phyloP scores from a whole-genome alignment of 1,140 invertebrate species.

The Diuraphis noxia region DNA sequence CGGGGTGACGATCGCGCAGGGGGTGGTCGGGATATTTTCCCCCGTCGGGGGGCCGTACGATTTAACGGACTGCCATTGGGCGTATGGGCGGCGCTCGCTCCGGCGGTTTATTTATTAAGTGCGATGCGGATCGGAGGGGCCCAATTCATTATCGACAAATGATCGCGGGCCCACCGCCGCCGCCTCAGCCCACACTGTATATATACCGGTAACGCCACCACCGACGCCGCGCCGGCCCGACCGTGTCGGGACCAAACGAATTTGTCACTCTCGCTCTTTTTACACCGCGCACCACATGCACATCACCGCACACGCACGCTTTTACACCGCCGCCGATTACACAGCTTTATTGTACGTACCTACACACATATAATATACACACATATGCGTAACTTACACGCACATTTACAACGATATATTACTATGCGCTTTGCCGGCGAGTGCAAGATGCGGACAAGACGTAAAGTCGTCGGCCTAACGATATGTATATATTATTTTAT shows the following conservation, averaged over 20 bases:
- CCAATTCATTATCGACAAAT: slow-evolving; percentile 54
- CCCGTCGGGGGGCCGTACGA: neutral
- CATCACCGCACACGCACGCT: neutral
- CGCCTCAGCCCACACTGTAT: neutral
- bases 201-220: neutral
- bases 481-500: neutral
- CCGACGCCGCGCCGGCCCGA: neutral
- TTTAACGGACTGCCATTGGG: slow-evolving; percentile 39
- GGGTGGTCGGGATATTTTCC: neutral
- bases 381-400: neutral
- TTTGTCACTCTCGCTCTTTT: slow-evolving; percentile 36
- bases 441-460: neutral
- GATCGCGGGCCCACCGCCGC: slow-evolving; percentile 37
- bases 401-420: neutral
- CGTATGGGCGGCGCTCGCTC: slow-evolving; percentile 38
- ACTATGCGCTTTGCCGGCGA: neutral
- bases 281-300: neutral
- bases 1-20: slow-evolving; percentile 36
- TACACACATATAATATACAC: neutral
- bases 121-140: slow-evolving; percentile 40
- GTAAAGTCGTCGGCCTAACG: neutral
- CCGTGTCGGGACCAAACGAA: slow-evolving; percentile 17
- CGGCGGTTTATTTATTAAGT: slow-evolving; percentile 53
- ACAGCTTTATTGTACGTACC: too few relatives aligned
- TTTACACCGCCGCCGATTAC: neutral